Base-by-base conservation (phyloP, 2,113 vertebrate species). In the Trichechus manatus region DNA sequence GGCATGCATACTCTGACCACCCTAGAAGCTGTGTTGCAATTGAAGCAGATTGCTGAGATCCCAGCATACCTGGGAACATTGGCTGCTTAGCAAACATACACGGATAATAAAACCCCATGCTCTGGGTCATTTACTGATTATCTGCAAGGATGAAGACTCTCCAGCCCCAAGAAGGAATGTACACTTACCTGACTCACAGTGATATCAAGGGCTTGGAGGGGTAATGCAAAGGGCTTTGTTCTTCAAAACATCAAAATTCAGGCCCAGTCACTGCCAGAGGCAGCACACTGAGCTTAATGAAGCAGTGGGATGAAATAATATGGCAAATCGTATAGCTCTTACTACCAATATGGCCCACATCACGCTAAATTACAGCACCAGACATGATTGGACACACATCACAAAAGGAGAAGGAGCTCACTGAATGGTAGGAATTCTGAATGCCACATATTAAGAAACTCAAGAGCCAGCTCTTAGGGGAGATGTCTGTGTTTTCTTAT, bases 221-320 rank as follows among this genome's bases (percentile, higher is more conserved):
- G 80, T 92, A 77, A 79, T 5, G 14, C 36, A 44, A 91, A 97
- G 81, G 72, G 93, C 87, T 98, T 97, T 98, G 77, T 95, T 96
- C 95, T 97, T 96, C 63, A 68, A 66, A 92, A 96, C 96, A 96
- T 97, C 97, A 96, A 92, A 93, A 95, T 97, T 95, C 97, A 97
- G 96, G 61, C 81, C 97, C 89, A 95, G 96, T 13, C 92, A 85
- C 93, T 75, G 96, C 93, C 95, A 91, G 72, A 93, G 84, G 95
- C 95, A 86, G 89, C 95, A 93, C 96, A 95, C 93, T 95, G 97
- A 96, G 96, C 95, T 97, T 97, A 96, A 97, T 97, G 97, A 97
- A 97, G 95, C 97, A 97, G 92, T 15, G 53, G 96, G 96, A 97
- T 95, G 96, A 98, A 96, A 91, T 97, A 97, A 98, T 96, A 98